Percentiles rank a stretch among this genome's conserved stretches.
These are phyloP conservation scores for Amblyopsis rosae DNA, from an alignment of 2,113 vertebrate species.

Conservation along the genomic window DNA sequence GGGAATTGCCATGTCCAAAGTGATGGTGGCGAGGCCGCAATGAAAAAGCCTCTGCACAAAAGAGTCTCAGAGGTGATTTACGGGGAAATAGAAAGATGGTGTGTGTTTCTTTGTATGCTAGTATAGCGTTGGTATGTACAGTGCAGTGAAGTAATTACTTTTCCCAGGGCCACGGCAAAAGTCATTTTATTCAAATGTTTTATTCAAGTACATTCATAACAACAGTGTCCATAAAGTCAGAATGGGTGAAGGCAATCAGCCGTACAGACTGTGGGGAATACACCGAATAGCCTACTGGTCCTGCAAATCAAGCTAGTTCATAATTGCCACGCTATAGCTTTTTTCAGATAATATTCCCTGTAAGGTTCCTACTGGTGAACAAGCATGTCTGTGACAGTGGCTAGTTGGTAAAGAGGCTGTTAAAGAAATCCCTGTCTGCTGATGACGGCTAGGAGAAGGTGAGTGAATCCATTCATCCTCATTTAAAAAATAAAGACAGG, in stretches of 20 bases:
- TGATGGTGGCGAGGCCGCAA: constrained; percentile 8
- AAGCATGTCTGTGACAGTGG: no score
- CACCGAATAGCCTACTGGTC: no score
- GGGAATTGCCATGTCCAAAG: background rate
- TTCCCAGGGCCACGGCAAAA: constrained; percentile 59
- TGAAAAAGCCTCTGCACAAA: constrained; percentile 11
- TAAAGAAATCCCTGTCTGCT: no score
- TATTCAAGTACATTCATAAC: constrained; percentile 15
- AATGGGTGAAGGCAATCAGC: background rate
- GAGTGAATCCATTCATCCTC: no score
- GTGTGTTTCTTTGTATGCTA: background rate
- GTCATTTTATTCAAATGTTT: constrained; percentile 18
- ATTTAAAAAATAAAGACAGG: no score
- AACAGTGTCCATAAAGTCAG: constrained; percentile 31
- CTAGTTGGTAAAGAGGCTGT: no score
- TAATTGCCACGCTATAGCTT: no score
- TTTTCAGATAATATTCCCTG: no score
- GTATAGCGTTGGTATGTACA: constrained; percentile 36
- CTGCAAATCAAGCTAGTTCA: no score
- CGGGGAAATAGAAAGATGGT: background rate
- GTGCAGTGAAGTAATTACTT: constrained; percentile 63
- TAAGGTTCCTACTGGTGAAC: no score
- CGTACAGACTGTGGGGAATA: background rate
- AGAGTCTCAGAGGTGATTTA: constrained; percentile 12
- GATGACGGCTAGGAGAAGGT: no score